Evolutionary conservation across 1,140 invertebrate genomes (phyloP).

Genomic region (Magallana angulata): DNA sequence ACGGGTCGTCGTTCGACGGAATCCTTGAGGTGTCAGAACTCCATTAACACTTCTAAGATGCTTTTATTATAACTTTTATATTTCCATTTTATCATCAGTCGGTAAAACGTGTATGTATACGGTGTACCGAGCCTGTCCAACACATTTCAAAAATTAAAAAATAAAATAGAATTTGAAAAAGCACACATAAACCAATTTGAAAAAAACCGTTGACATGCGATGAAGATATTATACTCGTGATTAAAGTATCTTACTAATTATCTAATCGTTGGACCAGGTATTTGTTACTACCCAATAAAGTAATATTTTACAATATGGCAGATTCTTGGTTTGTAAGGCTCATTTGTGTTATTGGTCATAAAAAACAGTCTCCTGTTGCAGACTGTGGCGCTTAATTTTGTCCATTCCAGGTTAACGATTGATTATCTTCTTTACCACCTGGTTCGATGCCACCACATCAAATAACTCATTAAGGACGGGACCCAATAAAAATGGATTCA

Average conservation of each 20-base stretch:
- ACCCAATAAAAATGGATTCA: neutral
- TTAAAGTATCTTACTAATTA: no score
- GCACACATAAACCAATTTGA: no score
- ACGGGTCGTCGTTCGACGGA: neutral
- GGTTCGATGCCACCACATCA: constrained; percentile 1
- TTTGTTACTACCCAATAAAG: no score
- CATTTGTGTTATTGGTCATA: no score
- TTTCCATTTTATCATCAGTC: neutral
- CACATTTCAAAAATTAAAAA: no score
- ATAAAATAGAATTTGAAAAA: no score
- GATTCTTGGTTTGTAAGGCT: no score
- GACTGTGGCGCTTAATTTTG: neutral
- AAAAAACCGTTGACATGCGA: no score
- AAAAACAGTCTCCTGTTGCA: neutral
- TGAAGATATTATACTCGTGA: no score
- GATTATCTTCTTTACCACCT: neutral
- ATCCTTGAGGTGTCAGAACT: neutral
- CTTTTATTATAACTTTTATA: neutral
- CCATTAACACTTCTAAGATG: neutral
- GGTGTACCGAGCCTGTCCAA: no score
- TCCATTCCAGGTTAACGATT: neutral
- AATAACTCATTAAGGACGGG: neutral
- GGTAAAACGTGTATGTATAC: neutral
- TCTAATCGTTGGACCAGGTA: no score
- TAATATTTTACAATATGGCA: no score